Conservation (phyloP, 2,113 vertebrate genomes). For the Dasypus novemcinctus region DNA sequence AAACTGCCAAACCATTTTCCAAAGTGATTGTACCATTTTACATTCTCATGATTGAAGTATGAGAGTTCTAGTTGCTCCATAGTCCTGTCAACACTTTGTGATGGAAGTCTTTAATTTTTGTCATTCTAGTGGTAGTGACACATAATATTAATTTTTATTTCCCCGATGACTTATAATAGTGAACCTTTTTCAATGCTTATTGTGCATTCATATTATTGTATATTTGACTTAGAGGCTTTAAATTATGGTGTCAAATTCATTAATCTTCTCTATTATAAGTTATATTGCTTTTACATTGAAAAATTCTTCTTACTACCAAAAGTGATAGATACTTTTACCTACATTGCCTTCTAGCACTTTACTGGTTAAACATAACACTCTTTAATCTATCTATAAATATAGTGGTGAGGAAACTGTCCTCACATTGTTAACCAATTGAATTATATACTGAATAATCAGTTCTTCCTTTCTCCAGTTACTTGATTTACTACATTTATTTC, state of each 20-base stretch:
- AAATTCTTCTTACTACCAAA: constrained; percentile 22
- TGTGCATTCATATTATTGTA: background rate
- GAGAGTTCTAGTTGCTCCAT: too few relatives aligned
- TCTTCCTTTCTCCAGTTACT: background rate
- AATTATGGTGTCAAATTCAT: constrained; percentile 26
- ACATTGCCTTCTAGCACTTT: constrained; percentile 10
- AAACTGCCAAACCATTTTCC: too few relatives aligned
- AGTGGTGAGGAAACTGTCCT: background rate
- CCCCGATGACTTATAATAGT: too few relatives aligned
- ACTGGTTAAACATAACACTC: background rate
- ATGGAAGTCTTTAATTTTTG: too few relatives aligned
- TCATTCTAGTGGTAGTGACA: too few relatives aligned
- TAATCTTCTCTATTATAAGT: constrained; percentile 8
- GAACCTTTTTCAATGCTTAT: background rate
- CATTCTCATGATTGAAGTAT: too few relatives aligned
- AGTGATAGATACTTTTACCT: constrained; percentile 13
- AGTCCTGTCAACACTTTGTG: too few relatives aligned
- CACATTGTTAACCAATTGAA: background rate
- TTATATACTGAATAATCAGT: background rate
- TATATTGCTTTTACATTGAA: constrained; percentile 16
- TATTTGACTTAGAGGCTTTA: background rate
- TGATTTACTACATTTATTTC: constrained; percentile 18
- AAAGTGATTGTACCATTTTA: too few relatives aligned
- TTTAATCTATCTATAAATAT: constrained; percentile 7
- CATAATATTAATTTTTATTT: too few relatives aligned